Evolutionary conservation across 1,140 invertebrate species (phyloP).

Genomic region (Cepaea nemoralis): DNA sequence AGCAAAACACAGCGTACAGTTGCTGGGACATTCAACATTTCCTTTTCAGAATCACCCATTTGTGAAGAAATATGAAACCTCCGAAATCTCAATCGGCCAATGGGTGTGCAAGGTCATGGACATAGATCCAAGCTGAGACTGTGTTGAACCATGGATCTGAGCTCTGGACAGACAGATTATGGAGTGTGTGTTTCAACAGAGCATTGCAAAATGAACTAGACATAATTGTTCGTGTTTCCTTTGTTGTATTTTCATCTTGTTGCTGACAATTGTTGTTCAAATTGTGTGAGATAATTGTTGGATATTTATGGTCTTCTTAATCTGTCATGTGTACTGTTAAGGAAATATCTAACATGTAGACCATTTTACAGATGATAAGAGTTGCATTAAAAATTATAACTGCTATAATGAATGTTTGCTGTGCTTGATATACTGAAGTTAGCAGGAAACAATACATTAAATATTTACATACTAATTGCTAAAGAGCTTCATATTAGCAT

Average conservation of each 20-base stretch:
- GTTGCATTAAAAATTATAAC: not conserved
- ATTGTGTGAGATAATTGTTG: slow-evolving; percentile 18
- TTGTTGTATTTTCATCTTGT: slow-evolving; percentile 8
- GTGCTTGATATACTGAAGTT: too few species aligned
- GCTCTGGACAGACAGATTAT: not conserved
- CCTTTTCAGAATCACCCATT: slow-evolving; percentile 95
- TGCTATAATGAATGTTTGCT: not conserved
- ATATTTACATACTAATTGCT: too few species aligned
- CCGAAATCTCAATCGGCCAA: slow-evolving; percentile 89
- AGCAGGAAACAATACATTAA: too few species aligned
- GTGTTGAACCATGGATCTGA: not conserved
- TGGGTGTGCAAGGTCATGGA: slow-evolving; percentile 85
- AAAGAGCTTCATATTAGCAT: too few species aligned
- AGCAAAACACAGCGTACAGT: too few species aligned
- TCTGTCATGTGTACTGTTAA: not conserved
- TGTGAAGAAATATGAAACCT: slow-evolving; percentile 89
- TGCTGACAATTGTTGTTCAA: slow-evolving; percentile 7
- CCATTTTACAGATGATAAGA: not conserved
- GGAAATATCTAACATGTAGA: not conserved
- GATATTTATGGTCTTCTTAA: not conserved
- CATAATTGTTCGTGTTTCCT: not conserved
- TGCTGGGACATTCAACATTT: too few species aligned
- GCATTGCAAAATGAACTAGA: not conserved
- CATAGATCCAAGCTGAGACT: slow-evolving; percentile 61
- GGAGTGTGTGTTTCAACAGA: not conserved